A percentile compares a stretch with the other conserved stretches of the same genome.
phyloP scores from a whole-genome alignment of 1,140 invertebrate species.

The Caenorhabditis briggsae region DNA sequence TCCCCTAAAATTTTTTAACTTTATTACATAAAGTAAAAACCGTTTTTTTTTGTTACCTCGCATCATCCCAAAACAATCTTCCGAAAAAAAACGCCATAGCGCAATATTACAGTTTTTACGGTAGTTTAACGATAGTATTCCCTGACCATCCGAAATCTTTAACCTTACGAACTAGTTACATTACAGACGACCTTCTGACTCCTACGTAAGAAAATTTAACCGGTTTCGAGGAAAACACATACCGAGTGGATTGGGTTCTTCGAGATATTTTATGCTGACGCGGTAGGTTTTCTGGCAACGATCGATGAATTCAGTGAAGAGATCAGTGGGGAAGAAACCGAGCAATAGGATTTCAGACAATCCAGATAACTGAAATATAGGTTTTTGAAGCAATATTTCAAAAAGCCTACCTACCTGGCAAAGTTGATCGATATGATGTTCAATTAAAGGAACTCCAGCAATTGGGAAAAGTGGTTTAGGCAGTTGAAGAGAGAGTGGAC shows the following conservation, averaged over 20 bases:
- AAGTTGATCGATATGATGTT: conserved; percentile 94
- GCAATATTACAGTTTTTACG: not conserved
- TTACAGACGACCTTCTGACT: not conserved
- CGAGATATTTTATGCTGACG: conserved; percentile 84
- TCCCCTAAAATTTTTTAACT: no score
- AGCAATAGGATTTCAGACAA: conserved; percentile 93
- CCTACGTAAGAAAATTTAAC: not conserved
- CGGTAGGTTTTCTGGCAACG: conserved; percentile 67
- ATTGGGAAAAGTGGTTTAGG: conserved; percentile 97
- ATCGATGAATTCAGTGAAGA: conserved; percentile 81
- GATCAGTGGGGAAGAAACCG: conserved; percentile 88
- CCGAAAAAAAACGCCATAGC: no score
- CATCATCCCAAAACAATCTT: no score
- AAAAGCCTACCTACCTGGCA: conserved; percentile 82
- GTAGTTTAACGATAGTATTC: not conserved
- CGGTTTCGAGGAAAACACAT: conserved; percentile 46
- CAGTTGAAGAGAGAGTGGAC: conserved; percentile 93
- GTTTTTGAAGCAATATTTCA: not conserved
- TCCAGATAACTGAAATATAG: conserved; percentile 79
- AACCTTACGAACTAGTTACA: not conserved
- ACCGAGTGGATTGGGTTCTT: conserved; percentile 91
- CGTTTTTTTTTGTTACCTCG: no score
- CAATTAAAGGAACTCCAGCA: conserved; percentile 91
- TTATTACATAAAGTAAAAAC: no score
- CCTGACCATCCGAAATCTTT: not conserved